Base-by-base conservation (phyloP, 2,797 vertebrate species). In the Valencia hispanica region DNA sequence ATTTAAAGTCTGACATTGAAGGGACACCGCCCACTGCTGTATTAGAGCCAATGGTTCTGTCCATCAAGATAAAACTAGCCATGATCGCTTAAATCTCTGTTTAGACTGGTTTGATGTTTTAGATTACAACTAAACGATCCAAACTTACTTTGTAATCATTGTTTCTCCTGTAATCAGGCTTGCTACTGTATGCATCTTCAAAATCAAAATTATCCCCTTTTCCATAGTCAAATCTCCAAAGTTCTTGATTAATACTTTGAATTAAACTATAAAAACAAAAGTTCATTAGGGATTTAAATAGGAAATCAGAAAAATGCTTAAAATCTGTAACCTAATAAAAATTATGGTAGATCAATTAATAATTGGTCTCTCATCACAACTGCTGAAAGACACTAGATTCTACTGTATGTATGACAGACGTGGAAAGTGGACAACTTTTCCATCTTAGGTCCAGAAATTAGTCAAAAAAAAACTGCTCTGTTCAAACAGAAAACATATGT, bases 1-100 rank as follows among this genome's bases (percentile, higher is more conserved):
- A 39, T 65, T 65, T 65, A 65, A 36, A 65, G 34, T 6, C 61
- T 25, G 34, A 65, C 61, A 63, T 39, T 63, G 61, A 20, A 63
- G 61, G 61, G 34, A 36, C 61, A 22, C 32, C 22, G 36, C 63
- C n/a, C 20, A 43, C n/a, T 15, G 25, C 39, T 22, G 20, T 39
- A 65, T 22, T 65, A 65, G 17, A 22, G 34, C 34, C 61, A 36
- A 39, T 68, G n/a, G 39, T n/a, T 68, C 65, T 68, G 65, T 27
- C 39, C 65, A 68, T 68, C 25, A n/a, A n/a, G 36, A 43, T 27
- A 5, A n/a, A 43, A 4, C 43, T 15, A n/a, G 25, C 25, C 51
- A n/a, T 53, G 25, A 12, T 68, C 39, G 27, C 36, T 68, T 43
- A 27, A n/a, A 14, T 43, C 25, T 41, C 6, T 20, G 17, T 41